phyloP scores from a whole-genome alignment of 2,888 invertebrate genomes.

The Scaptodrosophila latifasciaeformis region DNA sequence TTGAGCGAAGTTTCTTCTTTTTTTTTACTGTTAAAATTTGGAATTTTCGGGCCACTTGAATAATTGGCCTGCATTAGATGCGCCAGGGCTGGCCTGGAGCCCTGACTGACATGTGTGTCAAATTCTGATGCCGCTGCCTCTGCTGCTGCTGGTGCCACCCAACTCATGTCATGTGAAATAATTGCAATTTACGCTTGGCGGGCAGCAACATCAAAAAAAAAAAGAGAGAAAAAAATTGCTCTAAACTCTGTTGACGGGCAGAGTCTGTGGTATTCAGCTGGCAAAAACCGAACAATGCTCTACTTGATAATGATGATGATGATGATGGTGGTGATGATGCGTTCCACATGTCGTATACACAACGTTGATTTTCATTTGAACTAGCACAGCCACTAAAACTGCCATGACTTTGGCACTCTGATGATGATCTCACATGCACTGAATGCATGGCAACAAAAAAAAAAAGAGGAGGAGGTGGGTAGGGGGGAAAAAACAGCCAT shows the following conservation, averaged over 20 bases:
- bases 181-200: constrained; percentile 62
- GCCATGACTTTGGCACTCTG: constrained; percentile 5
- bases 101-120: neutral
- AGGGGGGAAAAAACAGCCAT: constrained; percentile 41
- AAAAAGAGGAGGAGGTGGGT: too few species aligned
- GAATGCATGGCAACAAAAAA: constrained; percentile 55
- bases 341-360: constrained; percentile 57
- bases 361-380: constrained; percentile 48
- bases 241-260: constrained; percentile 12
- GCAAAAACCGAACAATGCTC: constrained; percentile 1
- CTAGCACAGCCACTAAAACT: too few species aligned
- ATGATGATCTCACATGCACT: constrained; percentile 64
- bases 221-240: constrained; percentile 11
- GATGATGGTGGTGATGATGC: constrained; percentile 26
- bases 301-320: neutral
- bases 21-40: constrained; percentile 28
- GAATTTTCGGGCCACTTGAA: constrained; percentile 22
- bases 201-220: constrained; percentile 28
- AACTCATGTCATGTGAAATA: constrained; percentile 63
- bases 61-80: constrained; percentile 49
- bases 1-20: constrained; percentile 10
- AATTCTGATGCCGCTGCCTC: constrained; percentile 25
- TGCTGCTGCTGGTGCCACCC: constrained; percentile 10
- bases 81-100: constrained; percentile 28
- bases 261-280: constrained; percentile 23